These are phyloP conservation scores for Phataginus tricuspis DNA, from an alignment of 2,797 vertebrate genomes.

Conservation along the genomic window DNA sequence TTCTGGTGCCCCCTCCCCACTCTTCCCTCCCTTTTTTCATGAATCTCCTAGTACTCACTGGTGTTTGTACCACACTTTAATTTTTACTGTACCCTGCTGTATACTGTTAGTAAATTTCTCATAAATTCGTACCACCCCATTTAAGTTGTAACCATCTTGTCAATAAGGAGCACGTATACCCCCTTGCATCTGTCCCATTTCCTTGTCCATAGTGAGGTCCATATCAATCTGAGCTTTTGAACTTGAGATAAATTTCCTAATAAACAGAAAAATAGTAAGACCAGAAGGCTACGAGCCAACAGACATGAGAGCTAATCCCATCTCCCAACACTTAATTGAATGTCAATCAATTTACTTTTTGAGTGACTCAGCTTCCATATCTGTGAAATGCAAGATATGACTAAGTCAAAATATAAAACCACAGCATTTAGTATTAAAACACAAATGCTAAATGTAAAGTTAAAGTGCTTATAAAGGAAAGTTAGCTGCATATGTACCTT, in stretches of 20 bases:
- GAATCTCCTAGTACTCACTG: neutral
- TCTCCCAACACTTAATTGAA: neutral
- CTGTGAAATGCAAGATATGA: neutral
- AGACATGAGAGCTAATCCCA: neutral
- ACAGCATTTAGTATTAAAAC: neutral
- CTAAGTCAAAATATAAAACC: neutral
- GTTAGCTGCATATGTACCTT: neutral
- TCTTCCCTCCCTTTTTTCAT: neutral
- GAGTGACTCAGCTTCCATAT: neutral
- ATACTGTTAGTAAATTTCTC: neutral
- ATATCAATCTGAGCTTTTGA: neutral
- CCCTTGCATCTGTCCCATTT: neutral
- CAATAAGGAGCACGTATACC: neutral
- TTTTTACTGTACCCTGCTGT: neutral
- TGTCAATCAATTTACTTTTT: neutral
- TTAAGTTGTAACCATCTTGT: neutral
- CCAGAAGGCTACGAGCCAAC: neutral
- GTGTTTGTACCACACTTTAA: neutral
- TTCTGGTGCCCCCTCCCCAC: neutral
- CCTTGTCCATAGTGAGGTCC: neutral
- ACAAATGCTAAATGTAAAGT: neutral
- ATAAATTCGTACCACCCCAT: neutral
- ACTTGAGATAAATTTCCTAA: neutral
- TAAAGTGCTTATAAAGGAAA: neutral
- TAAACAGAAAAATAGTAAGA: neutral